A percentile compares a stretch with the other conserved stretches of the same genome.
Evolutionary conservation across 2,797 vertebrate genomes (phyloP).

Genomic region (Acipenser ruthenus): DNA sequence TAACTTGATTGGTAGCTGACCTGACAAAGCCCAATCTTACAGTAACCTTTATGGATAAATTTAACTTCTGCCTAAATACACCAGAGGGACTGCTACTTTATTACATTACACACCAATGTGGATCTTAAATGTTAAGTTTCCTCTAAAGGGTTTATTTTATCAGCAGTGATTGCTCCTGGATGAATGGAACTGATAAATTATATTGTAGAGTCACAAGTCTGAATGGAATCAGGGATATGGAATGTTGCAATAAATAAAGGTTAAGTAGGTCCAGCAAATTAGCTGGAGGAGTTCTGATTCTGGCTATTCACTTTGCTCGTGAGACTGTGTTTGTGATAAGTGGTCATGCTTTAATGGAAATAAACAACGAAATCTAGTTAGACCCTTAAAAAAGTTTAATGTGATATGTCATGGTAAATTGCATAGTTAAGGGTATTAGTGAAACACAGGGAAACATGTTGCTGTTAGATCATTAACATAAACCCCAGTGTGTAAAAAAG

Average conservation of each 20-base stretch:
- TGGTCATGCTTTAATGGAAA: too few relatives aligned
- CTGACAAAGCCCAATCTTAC: constrained; percentile 15
- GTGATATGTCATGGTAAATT: too few relatives aligned
- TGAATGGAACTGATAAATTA: constrained; percentile 4
- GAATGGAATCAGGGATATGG: not conserved
- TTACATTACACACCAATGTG: constrained; percentile 17
- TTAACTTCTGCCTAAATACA: constrained; percentile 15
- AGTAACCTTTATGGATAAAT: constrained; percentile 21
- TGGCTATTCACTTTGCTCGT: not conserved
- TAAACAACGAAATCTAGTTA: too few relatives aligned
- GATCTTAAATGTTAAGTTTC: constrained; percentile 14
- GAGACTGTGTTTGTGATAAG: not conserved
- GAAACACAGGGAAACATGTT: too few relatives aligned
- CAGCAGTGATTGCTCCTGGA: not conserved
- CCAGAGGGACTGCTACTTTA: constrained; percentile 12
- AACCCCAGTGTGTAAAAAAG: too few relatives aligned
- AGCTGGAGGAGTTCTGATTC: not conserved
- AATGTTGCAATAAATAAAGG: not conserved
- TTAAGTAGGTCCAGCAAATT: not conserved
- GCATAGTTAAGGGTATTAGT: too few relatives aligned
- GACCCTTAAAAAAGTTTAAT: too few relatives aligned
- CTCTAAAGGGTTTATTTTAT: constrained; percentile 6
- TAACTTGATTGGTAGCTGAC: constrained; percentile 12
- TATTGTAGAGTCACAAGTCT: not conserved
- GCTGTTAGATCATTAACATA: too few relatives aligned